A percentile compares a stretch with the other conserved stretches of the same genome.
phyloP scores from a whole-genome alignment of 2,797 vertebrate genomes.

The Myotis findleyi region DNA sequence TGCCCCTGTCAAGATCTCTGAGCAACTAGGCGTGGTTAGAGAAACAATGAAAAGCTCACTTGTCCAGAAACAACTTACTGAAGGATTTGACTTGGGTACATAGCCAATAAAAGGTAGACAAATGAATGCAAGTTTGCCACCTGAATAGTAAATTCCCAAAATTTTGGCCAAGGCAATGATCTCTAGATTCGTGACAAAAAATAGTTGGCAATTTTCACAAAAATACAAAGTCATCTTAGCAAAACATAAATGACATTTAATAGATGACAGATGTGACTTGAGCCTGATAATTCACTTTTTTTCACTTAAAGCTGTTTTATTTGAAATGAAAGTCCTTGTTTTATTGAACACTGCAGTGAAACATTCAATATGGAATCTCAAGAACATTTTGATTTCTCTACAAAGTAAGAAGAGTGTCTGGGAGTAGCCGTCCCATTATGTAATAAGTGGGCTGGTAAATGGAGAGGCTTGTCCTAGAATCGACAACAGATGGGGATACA shows the following conservation, averaged over 20 bases:
- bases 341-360: background rate
- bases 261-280: background rate
- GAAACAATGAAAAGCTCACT: background rate
- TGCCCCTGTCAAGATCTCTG: background rate
- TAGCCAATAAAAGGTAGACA: background rate
- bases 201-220: conserved; percentile 9
- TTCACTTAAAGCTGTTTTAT: conserved; percentile 49
- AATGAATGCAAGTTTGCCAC: background rate
- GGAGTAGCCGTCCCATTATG: background rate
- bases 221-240: background rate
- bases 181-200: conserved; percentile 39
- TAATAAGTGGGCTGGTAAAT: background rate
- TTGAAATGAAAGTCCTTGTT: background rate
- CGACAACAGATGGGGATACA: background rate
- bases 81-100: background rate
- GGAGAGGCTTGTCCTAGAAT: background rate
- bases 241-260: background rate
- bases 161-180: background rate
- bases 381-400: conserved; percentile 32
- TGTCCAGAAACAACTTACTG: background rate
- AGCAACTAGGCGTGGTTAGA: background rate
- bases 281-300: background rate
- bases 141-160: background rate
- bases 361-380: background rate
- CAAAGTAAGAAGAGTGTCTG: background rate